Evolutionary conservation across 1,140 invertebrate species (phyloP), one percentile per base, ranked within the genome.

Genomic region (Phymorhynchus buccinoides): DNA sequence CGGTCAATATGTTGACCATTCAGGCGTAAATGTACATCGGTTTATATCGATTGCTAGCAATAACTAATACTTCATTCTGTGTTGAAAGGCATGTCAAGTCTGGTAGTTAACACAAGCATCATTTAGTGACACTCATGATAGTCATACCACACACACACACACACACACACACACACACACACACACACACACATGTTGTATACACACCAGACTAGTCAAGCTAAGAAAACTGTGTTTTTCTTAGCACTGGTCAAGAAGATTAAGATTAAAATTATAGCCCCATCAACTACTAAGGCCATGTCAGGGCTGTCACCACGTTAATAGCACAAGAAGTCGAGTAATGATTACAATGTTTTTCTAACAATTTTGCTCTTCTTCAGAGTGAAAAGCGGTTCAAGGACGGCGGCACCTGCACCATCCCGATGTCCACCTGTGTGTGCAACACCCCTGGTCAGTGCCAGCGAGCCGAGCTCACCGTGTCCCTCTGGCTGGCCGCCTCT

Each of bases 401-500:
- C 35, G 35, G 75, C n/a, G 52, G 18, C 30, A 83, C 71, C 16
- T 86, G 68, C 66, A 41, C 84, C 12, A 62, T 83, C 32, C 85
- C 85, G 6, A 48, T 86, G 42, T 56, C 52, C 22, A 78, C 81
- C 1, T 68, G 62, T 22, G 73, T 86, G 27, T 39, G 39, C 41
- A 68, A 83, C 32, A 66, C 78, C 2, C 35, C 73, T 9, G 82
- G 81, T 30, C 81, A 78, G n/a, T 68, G 73, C 37, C 62, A 66
- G 44, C 52, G 48, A 6, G 81, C 62, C 7, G 62, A 86, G n/a
- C 39, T 86, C n/a, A 68, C 32, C 22, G 85, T 86, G 32, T 66
- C 77, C 37, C 35, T 83, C 35, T 86, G 85, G 85, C 80, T 86
- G 22, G 79, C 66, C 39, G 42, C 73, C 16, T 79, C 85, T 30